A percentile compares a stretch with the other conserved stretches of the same genome.
phyloP scores from a whole-genome alignment of 2,113 vertebrate species.

The Phodopus roborovskii region DNA sequence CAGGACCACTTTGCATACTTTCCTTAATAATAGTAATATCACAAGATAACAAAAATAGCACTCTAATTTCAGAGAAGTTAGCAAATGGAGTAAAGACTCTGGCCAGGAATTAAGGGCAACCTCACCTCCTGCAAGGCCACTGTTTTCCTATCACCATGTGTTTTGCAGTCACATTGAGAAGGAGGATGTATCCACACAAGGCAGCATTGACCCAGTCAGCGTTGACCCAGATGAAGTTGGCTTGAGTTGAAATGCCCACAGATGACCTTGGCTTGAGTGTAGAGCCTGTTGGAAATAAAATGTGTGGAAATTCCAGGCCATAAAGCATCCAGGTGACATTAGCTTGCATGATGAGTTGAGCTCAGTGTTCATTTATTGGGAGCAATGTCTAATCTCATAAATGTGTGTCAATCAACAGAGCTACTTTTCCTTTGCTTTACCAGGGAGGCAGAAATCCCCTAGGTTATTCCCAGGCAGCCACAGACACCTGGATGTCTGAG shows the following conservation, averaged over 20 bases:
- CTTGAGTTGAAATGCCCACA: not conserved
- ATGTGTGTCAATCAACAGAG: not conserved
- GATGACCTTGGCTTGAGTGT: not conserved
- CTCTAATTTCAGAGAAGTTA: not conserved
- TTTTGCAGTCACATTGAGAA: not conserved
- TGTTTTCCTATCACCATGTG: not conserved
- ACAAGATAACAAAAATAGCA: not conserved
- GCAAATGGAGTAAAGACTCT: not conserved
- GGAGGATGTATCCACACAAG: not conserved
- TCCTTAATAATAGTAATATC: not conserved
- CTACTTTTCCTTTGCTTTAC: constrained; percentile 51
- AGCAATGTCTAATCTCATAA: constrained; percentile 64
- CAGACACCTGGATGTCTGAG: not conserved
- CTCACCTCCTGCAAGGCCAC: not conserved
- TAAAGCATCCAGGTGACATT: not conserved
- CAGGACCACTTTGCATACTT: not conserved
- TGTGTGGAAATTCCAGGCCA: not conserved
- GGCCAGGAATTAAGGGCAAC: not conserved
- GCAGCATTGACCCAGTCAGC: not conserved
- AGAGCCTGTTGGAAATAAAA: not conserved
- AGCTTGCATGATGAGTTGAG: constrained; percentile 56
- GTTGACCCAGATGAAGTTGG: not conserved
- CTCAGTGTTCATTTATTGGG: constrained; percentile 60
- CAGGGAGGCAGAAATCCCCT: constrained; percentile 21
- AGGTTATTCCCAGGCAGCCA: not conserved